These are phyloP conservation scores for Papilio gigon DNA, from an alignment of 2,888 invertebrate species.

Conservation along the genomic window DNA sequence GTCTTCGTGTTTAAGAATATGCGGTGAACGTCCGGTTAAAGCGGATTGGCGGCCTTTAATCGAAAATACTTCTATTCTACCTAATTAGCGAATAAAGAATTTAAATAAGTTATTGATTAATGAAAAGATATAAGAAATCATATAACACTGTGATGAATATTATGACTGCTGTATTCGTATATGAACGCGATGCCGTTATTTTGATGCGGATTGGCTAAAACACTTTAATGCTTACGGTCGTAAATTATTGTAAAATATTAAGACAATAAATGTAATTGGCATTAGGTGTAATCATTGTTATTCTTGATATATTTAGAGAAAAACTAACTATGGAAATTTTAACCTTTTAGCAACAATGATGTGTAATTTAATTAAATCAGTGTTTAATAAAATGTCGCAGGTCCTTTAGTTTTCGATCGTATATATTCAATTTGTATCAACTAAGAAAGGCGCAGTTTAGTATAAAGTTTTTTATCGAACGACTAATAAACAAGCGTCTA, in stretches of 20 bases:
- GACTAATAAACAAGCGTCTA: conserved; percentile 30
- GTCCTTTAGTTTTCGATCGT: background rate
- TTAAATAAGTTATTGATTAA: conserved; percentile 26
- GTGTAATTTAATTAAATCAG: background rate
- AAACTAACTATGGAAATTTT: background rate
- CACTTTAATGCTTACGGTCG: background rate
- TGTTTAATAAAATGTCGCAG: background rate
- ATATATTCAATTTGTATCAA: conserved; percentile 22
- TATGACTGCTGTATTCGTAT: conserved; percentile 11
- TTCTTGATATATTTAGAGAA: no score
- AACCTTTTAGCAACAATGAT: background rate
- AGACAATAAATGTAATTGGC: no score
- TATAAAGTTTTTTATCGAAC: conserved; percentile 21
- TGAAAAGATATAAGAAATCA: background rate
- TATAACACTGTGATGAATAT: conserved; percentile 27
- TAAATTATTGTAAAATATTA: background rate
- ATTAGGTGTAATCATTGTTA: no score
- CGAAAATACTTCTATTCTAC: conserved; percentile 22
- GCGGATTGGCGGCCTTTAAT: conserved; percentile 2
- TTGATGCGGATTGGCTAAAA: conserved; percentile 11
- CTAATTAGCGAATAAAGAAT: conserved; percentile 27
- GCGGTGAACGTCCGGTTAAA: conserved; percentile 29
- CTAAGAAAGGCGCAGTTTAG: conserved; percentile 10
- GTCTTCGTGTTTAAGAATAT: conserved; percentile 13
- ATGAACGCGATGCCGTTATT: conserved; percentile 10